Base-by-base conservation (phyloP, 2,888 invertebrate genomes). In the Boloria selene region DNA sequence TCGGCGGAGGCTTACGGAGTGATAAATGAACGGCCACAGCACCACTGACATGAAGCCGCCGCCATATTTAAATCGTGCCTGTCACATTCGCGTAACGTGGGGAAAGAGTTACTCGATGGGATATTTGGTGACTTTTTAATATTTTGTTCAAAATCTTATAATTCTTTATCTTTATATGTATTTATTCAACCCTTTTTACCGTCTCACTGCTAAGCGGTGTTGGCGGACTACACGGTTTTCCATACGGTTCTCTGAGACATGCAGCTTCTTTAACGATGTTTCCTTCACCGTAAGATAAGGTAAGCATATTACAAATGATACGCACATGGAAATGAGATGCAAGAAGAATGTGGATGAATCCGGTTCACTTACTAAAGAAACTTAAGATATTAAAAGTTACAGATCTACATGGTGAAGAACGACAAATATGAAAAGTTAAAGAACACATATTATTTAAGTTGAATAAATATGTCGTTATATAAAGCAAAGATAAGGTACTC, bases 1-100 rank as follows among this genome's bases (percentile, higher is more conserved):
- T 91, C 90, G 90, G 84, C 89, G 87, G 87, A 88, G 90, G 91
- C 90, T 91, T 90, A 90, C 84, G 77, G 83, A 83, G 87, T 91
- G 91, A 91, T 91, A 91, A 90, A 91, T 91, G 91, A 86, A 78
- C 83, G 86, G 84, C 83, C 87, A 80, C 87, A 81, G 79, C 87
- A 83, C 85, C 87, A 87, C 80, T 79, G 84, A 81, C 81, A 86
- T 87, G 89, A 87, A 80, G 83, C 83, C 83, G 86, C 77, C 88
- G 86, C 89, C 89, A 88, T 90, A 88, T 90, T 90, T 89, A 90
- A 90, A 90, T 87, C 87, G 86, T 86, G 86, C 71, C 79, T 84
- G 88, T 88, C 90, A 88, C 88, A 88, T 84, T 86, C 89, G 83
- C 82, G 82, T 73, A 60, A 64, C 61, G 67, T 56, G 50, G 65